Conservation (phyloP, 1,140 invertebrate genomes). For the Heterodera schachtii region DNA sequence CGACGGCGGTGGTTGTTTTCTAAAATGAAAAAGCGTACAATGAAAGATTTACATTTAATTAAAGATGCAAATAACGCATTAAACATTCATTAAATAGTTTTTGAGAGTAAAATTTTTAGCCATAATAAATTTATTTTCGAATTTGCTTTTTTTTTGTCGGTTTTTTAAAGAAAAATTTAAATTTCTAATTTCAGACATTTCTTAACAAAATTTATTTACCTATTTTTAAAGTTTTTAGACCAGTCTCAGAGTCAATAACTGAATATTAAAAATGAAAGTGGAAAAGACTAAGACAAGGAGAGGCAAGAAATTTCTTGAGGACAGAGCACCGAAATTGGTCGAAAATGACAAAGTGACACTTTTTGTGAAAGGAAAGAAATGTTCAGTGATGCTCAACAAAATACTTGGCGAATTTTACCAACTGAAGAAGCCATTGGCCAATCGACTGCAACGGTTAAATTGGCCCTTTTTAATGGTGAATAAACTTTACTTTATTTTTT, state of each 20-base stretch:
- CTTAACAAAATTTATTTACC: not conserved
- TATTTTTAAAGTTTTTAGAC: not conserved
- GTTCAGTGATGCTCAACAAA: slow-evolving; percentile 76
- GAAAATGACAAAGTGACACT: slow-evolving; percentile 84
- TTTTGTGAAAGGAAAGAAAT: slow-evolving; percentile 82
- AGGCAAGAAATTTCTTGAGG: slow-evolving; percentile 81
- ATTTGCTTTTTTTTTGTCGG: no score
- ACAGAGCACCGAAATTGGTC: slow-evolving; percentile 81
- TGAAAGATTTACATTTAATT: no score
- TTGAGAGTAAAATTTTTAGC: no score
- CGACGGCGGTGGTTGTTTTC: no score
- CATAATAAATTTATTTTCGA: no score
- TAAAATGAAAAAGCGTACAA: no score
- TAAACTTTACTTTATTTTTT: slow-evolving; percentile 7
- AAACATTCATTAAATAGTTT: no score
- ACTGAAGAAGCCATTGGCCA: slow-evolving; percentile 68
- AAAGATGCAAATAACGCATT: no score
- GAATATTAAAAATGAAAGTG: slow-evolving; percentile 13
- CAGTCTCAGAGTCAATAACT: not conserved
- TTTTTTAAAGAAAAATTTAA: no score
- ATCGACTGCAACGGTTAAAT: slow-evolving; percentile 54
- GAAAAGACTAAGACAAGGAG: slow-evolving; percentile 76
- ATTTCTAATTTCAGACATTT: not conserved
- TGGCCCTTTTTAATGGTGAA: not conserved
- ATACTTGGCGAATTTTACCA: slow-evolving; percentile 81